phyloP scores from a whole-genome alignment of 2,888 invertebrate genomes.

The Dyspetes luteomarginatus region DNA sequence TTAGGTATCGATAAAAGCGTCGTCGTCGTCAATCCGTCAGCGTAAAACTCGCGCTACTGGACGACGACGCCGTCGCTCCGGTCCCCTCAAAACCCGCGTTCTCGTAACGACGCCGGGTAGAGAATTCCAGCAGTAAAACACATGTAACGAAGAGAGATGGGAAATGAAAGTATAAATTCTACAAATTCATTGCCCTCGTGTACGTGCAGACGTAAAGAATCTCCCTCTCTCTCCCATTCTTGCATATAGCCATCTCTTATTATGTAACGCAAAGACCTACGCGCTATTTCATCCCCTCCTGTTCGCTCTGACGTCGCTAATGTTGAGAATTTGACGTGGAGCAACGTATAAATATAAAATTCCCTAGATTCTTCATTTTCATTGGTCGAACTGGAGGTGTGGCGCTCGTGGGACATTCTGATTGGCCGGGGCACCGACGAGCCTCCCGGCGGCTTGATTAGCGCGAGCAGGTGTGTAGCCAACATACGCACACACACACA shows the following conservation, averaged over 20 bases:
- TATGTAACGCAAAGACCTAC: background rate
- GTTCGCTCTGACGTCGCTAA: background rate
- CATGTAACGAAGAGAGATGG: slow-evolving; percentile 20
- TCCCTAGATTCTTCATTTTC: slow-evolving; percentile 29
- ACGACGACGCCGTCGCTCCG: slow-evolving; percentile 18
- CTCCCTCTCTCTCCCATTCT: slow-evolving; percentile 5
- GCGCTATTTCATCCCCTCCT: background rate
- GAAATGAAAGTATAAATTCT: slow-evolving; percentile 39
- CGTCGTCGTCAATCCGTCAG: slow-evolving; percentile 53
- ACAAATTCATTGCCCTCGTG: slow-evolving; percentile 1
- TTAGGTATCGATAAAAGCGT: background rate
- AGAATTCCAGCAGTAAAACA: slow-evolving; percentile 48
- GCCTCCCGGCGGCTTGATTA: slow-evolving; percentile 69
- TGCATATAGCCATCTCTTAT: background rate
- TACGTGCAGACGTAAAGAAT: background rate
- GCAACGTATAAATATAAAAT: slow-evolving; percentile 18
- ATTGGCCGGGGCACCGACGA: slow-evolving; percentile 75
- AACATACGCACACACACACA: slow-evolving; percentile 1
- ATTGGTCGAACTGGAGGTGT: slow-evolving; percentile 74
- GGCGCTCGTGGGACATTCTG: slow-evolving; percentile 65
- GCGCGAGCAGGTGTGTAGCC: slow-evolving; percentile 25
- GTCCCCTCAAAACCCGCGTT: slow-evolving; percentile 39
- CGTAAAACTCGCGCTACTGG: slow-evolving; percentile 53
- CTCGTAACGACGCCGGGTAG: slow-evolving; percentile 11
- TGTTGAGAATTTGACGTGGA: slow-evolving; percentile 22